Base-by-base conservation (phyloP, 30 jellyfish, hydroid and myxozoan genomes). In the Turritopsis rubra region DNA sequence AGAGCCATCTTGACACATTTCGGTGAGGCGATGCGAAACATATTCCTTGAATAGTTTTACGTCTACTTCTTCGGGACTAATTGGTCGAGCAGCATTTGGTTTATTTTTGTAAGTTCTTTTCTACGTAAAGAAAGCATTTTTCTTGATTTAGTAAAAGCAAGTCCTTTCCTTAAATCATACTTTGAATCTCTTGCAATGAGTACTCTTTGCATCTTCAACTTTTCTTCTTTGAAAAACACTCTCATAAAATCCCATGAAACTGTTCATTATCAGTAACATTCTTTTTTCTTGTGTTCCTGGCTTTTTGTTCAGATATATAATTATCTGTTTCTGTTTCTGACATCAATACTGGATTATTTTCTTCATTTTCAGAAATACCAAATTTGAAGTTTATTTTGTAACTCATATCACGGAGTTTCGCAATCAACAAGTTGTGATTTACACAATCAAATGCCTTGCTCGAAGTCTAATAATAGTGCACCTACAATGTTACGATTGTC, bases 71-170 rank as follows among this genome's bases (percentile, higher is more conserved):
- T 60, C 73, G 21, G 73, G 22, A 60, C 22, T 60, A 60, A 60
- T 60, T 60, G 73, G 22, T 60, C 0, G 73, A 60, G 73, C 73
- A 60, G 73, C 73, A 60, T 60, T 60, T 60, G 73, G 73, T 60
- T 60, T 60, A 60, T 60, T 60, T 60, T 60, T 60, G 73, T 60
- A 0, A 60, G 73, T 60, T 60, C 73, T 60, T 60, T 60, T 23
- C 73, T 60, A 60, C 73, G 73, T 60, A 23, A 60, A 60, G 72
- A 60, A 60, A 60, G 73, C 73, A 60, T 23, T 60, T 60, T 60
- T 60, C 0, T 60, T 60, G 73, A 60, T 60, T 60, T 60, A 23
- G 19, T 60, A 23, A 60, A 60, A 60, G 73, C 73, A 60, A 60
- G 19, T 60, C 73, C 73, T 60, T 60, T 23, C 0, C 73, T 21